Base-by-base conservation (phyloP, 1,140 invertebrate genomes). In the Anoplophora glabripennis region DNA sequence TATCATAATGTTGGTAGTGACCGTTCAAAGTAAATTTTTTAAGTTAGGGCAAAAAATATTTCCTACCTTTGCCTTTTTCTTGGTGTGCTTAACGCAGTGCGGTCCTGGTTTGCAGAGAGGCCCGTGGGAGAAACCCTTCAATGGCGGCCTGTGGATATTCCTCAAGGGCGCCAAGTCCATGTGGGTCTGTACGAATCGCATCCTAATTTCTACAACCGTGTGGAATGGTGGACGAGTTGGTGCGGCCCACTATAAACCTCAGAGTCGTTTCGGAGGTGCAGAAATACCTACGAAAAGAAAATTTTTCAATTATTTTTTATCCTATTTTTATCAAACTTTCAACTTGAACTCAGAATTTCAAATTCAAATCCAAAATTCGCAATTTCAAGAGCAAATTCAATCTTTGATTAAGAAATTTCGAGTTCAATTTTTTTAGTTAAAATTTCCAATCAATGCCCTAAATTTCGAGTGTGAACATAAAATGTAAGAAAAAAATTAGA, bases 181-280 rank as follows among this genome's bases (percentile, higher is more conserved):
- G 71, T 94, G 87, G 1, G 95, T 98, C 59, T 94, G 96, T 60
- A 99, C 91, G 78, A 99, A 99, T 3, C 95, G 94, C 38, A 87
- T 86, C 11, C 93, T 82, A 10, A 99, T 77, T 74, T 99, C 96
- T 5, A 98, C 90, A 0, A 97, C 94, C 0, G 96, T 2, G 94
- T 99, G 34, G 96, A 98, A 76, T 99, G 98, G 76, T 99, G 93
- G 53, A 95, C 7, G 94, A 79, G 76, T 92, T 92, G 8, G 89
- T 90, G 11, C 89, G 89, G 10, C 87, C 86, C 15, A 90, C 87
- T 77, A 90, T 92, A 0, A 92, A 78, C 52, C 89, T 82, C 21
- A 92, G 75, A 1, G 88, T 89, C 10, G 86, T 85, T 73, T 89
- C 86, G 3, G 87, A 88, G 0, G 90, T 90, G 64, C 94, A 89